Percentiles rank a stretch among this genome's conserved stretches.
These are phyloP conservation scores for Cryptomyrus ogoouensis DNA, from an alignment of 2,113 vertebrate species.

Conservation along the genomic window DNA sequence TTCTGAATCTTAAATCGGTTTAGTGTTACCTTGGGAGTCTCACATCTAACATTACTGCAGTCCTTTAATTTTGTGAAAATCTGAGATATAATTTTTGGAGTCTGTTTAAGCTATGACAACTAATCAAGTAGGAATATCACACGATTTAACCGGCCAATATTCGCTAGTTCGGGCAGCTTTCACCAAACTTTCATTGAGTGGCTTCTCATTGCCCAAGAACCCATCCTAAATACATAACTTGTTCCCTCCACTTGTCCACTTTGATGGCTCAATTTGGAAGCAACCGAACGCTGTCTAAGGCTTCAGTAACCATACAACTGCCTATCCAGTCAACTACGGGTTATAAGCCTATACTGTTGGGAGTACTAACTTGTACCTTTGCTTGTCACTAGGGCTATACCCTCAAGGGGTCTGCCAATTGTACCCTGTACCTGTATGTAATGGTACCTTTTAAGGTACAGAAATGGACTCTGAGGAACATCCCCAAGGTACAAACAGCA, in stretches of 20 bases:
- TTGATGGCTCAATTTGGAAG: neutral
- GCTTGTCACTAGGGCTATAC: too few relatives aligned
- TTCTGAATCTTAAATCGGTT: neutral
- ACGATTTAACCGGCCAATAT: neutral
- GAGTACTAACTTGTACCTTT: too few relatives aligned
- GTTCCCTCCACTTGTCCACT: neutral
- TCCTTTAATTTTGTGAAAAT: neutral
- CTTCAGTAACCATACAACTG: neutral
- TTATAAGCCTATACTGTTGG: neutral
- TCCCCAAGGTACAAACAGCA: too few relatives aligned
- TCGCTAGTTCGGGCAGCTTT: neutral
- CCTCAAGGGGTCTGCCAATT: too few relatives aligned
- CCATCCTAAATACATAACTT: neutral
- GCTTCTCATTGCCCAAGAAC: neutral
- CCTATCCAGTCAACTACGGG: neutral
- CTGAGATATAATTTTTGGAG: neutral
- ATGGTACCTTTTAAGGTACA: too few relatives aligned
- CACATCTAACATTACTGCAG: neutral
- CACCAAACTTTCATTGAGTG: neutral
- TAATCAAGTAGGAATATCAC: neutral
- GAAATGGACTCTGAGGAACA: too few relatives aligned
- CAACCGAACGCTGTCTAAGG: neutral
- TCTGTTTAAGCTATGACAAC: neutral
- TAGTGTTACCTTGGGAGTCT: neutral
- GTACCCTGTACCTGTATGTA: too few relatives aligned